Conservation (phyloP, 2,888 invertebrate species). For the Heliconius aoede region DNA sequence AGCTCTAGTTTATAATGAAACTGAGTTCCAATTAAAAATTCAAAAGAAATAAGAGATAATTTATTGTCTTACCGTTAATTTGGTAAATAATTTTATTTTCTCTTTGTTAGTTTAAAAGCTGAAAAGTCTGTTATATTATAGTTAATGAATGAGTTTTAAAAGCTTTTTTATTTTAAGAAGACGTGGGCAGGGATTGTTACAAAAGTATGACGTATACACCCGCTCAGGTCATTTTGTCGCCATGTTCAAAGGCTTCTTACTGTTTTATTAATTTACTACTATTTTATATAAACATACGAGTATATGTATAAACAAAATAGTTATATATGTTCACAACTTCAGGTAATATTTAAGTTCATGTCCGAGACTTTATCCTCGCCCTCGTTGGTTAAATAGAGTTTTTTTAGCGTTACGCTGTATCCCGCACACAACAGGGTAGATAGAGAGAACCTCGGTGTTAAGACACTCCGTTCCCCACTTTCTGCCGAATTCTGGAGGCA, state of each 20-base stretch:
- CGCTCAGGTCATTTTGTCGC: background rate
- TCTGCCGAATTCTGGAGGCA: too few relatives aligned
- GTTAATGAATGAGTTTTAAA: background rate
- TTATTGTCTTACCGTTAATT: background rate
- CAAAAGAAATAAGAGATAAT: too few relatives aligned
- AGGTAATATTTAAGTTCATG: conserved; percentile 24
- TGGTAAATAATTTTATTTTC: background rate
- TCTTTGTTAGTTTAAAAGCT: background rate
- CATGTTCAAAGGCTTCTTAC: background rate
- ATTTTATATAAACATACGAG: too few relatives aligned
- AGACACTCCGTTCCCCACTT: too few relatives aligned
- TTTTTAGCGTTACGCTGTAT: too few relatives aligned
- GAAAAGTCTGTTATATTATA: background rate
- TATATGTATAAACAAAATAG: too few relatives aligned
- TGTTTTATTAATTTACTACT: background rate
- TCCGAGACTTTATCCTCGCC: background rate
- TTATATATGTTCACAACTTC: conserved; percentile 9
- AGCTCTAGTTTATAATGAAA: background rate
- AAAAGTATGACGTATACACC: background rate
- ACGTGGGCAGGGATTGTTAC: background rate
- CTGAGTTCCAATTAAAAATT: background rate
- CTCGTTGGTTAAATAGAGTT: background rate
- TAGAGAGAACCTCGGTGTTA: too few relatives aligned
- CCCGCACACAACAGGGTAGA: too few relatives aligned
- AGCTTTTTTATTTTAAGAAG: background rate